These are phyloP conservation scores for Salmo trutta DNA, from an alignment of 2,797 vertebrate species.

Conservation along the genomic window DNA sequence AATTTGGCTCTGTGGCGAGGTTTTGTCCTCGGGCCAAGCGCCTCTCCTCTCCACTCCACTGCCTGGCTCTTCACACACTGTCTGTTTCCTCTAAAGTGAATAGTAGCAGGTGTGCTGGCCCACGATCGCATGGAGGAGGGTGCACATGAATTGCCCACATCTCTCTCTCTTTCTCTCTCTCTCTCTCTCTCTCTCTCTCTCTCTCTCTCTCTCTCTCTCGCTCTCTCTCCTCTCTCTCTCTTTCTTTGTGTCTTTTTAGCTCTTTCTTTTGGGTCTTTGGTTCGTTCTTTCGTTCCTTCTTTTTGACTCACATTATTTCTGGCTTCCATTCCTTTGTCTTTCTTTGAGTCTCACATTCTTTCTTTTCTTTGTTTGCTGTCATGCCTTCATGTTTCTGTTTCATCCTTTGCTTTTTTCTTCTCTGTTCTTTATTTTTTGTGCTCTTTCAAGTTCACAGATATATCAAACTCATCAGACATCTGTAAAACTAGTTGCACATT, in stretches of 20 bases:
- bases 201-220: constrained; percentile 53
- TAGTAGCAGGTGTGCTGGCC: constrained; percentile 86
- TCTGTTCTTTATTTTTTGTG: constrained; percentile 42
- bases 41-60: constrained; percentile 70
- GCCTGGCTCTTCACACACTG: constrained; percentile 67
- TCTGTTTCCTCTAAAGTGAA: constrained; percentile 86
- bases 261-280: constrained; percentile 44
- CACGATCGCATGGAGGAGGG: constrained; percentile 67
- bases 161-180: constrained; percentile 53
- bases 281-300: constrained; percentile 23
- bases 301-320: constrained; percentile 45
- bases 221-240: constrained; percentile 44
- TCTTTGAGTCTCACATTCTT: constrained; percentile 30
- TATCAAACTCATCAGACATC: constrained; percentile 45
- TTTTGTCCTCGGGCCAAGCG: constrained; percentile 82
- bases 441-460: constrained; percentile 61
- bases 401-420: constrained; percentile 31
- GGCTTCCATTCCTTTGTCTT: constrained; percentile 6
- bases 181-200: constrained; percentile 49
- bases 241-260: constrained; percentile 40
- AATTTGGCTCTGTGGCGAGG: constrained; percentile 83
- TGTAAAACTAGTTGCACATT: constrained; percentile 37
- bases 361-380: constrained; percentile 60
- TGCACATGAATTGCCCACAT: constrained; percentile 79
- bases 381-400: constrained; percentile 57